These are phyloP conservation scores for Rhabdomys dilectus DNA, from an alignment of 2,113 vertebrate species.

Conservation along the genomic window DNA sequence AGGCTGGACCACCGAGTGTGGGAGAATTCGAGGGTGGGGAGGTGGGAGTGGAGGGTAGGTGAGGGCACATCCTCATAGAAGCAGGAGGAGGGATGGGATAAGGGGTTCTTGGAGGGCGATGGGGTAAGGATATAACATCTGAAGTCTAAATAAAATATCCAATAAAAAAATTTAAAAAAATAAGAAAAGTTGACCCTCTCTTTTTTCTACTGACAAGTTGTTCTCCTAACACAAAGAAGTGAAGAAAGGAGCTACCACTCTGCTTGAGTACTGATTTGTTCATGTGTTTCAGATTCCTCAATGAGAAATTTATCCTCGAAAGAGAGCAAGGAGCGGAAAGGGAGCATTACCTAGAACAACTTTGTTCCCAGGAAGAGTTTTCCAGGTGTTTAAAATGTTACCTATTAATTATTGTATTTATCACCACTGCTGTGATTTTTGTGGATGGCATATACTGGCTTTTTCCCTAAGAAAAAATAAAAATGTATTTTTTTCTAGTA, in stretches of 20 bases:
- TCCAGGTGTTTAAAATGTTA: not conserved
- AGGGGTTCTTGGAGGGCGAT: no score
- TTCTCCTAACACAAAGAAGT: conserved; percentile 93
- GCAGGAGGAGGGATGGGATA: no score
- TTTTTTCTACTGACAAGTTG: conserved; percentile 90
- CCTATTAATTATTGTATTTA: not conserved
- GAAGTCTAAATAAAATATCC: no score
- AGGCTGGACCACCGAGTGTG: no score
- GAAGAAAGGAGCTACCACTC: conserved; percentile 77
- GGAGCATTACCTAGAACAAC: not conserved
- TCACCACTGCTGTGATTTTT: not conserved
- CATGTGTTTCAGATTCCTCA: conserved; percentile 91
- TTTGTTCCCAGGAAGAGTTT: conserved; percentile 2
- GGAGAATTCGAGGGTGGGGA: no score
- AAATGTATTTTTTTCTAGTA: not conserved
- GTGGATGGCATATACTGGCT: not conserved
- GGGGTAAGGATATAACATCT: no score
- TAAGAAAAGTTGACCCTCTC: conserved; percentile 68
- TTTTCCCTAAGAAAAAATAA: not conserved
- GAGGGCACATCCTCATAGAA: no score
- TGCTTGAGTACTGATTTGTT: conserved; percentile 86
- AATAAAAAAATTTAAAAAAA: no score
- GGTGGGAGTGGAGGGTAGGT: no score
- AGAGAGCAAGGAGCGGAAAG: not conserved
- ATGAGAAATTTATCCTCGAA: conserved; percentile 82